Evolutionary conservation across 2,888 invertebrate genomes (phyloP).

Genomic region (Lutraria lutraria): DNA sequence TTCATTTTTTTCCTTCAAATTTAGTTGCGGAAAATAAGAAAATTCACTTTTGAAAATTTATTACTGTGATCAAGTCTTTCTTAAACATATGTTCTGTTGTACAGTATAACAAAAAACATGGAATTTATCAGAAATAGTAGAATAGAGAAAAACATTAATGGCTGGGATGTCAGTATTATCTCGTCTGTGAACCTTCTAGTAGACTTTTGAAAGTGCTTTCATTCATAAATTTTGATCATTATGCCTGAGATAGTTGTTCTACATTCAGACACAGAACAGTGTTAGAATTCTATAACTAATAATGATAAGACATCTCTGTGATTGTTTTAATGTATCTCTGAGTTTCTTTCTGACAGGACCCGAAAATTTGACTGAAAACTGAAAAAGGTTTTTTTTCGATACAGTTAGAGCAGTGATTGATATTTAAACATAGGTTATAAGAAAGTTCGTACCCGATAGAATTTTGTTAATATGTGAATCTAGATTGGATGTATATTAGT

Average conservation of each 20-base stretch:
- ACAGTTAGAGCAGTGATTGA: background rate
- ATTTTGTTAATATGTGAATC: background rate
- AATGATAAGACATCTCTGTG: background rate
- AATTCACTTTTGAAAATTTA: background rate
- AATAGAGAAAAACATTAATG: background rate
- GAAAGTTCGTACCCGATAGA: background rate
- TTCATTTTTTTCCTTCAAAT: background rate
- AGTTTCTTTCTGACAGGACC: background rate
- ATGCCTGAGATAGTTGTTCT: background rate
- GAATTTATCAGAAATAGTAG: background rate
- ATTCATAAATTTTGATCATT: constrained; percentile 12
- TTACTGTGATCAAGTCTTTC: background rate
- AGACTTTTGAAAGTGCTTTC: background rate
- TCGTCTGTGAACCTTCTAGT: background rate
- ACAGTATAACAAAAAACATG: background rate
- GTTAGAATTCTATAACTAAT: background rate
- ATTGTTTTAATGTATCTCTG: background rate
- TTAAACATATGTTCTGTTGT: background rate
- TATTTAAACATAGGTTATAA: background rate
- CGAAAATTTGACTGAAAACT: background rate
- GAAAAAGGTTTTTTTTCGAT: background rate
- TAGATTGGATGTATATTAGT: background rate
- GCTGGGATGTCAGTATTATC: background rate
- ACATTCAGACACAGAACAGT: background rate
- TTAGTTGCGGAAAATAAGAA: too few relatives aligned